Conservation (phyloP, 1,140 invertebrate genomes). For the Drosophila melanica region DNA sequence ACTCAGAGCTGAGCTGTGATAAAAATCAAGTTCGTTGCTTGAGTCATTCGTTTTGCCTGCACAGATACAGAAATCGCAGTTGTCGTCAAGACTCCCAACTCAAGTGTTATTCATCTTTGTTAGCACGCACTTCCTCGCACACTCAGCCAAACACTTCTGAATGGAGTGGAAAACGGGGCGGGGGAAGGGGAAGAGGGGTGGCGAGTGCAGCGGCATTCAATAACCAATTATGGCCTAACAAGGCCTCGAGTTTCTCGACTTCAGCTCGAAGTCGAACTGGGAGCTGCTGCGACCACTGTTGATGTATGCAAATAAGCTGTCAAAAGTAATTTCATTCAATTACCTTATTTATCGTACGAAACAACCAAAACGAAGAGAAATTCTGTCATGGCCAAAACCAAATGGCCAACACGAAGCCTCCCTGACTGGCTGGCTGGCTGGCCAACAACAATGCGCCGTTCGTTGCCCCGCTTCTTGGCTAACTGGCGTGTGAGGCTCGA, state of each 20-base stretch:
- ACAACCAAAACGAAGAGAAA: conserved; percentile 47
- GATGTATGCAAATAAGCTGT: conserved; percentile 83
- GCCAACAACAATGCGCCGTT: conserved; percentile 43
- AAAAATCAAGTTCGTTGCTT: conserved; percentile 38
- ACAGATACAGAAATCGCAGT: conserved; percentile 17
- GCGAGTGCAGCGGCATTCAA: conserved; percentile 52
- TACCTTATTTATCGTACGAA: conserved; percentile 78
- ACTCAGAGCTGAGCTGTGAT: neutral
- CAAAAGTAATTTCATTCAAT: conserved; percentile 83
- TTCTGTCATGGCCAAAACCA: conserved; percentile 56
- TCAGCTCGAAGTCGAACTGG: conserved; percentile 29
- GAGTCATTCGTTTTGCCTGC: conserved; percentile 50
- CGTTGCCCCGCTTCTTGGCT: conserved; percentile 44
- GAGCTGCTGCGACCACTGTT: conserved; percentile 60
- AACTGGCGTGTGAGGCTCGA: conserved; percentile 32
- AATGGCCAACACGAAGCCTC: conserved; percentile 22
- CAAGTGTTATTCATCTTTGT: conserved; percentile 66
- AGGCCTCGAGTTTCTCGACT: conserved; percentile 49
- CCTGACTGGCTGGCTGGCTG: neutral
- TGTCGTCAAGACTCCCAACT: conserved; percentile 22
- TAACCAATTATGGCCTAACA: conserved; percentile 81
- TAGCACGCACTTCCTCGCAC: conserved; percentile 72
- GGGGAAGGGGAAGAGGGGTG: neutral
- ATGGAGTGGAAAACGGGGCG: conserved; percentile 7
- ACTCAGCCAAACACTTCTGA: conserved; percentile 28